These are phyloP conservation scores for Orthosia cruda DNA, from an alignment of 2,888 invertebrate species.

Conservation along the genomic window DNA sequence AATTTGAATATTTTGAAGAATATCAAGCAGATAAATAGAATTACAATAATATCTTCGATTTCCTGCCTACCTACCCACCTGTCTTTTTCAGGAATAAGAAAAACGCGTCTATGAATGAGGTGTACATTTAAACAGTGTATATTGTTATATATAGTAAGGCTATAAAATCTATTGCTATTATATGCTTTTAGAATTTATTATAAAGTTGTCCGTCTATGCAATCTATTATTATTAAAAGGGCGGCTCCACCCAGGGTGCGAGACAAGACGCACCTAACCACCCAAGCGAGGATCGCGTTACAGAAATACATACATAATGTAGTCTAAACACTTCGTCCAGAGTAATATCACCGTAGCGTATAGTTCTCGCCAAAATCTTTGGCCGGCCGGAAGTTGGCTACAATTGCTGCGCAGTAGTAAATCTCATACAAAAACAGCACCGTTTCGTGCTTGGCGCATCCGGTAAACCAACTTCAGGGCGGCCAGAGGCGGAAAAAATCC, in stretches of 20 bases:
- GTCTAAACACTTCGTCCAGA: not conserved
- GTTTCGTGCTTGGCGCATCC: no score
- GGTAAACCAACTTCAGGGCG: no score
- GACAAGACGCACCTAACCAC: not conserved
- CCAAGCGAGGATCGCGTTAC: not conserved
- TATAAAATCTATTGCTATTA: slow-evolving; percentile 45
- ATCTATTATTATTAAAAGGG: slow-evolving; percentile 9
- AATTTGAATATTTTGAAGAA: slow-evolving; percentile 11
- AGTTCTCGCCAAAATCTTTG: no score
- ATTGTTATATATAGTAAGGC: slow-evolving; percentile 23
- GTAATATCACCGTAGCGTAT: slow-evolving; percentile 1
- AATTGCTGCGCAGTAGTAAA: no score
- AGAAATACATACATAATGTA: not conserved
- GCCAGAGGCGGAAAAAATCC: no score
- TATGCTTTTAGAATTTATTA: slow-evolving; percentile 13
- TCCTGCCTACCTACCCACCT: slow-evolving; percentile 4
- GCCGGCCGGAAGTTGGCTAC: no score
- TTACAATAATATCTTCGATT: slow-evolving; percentile 45
- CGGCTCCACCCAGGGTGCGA: slow-evolving; percentile 8
- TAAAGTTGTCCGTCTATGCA: slow-evolving; percentile 22
- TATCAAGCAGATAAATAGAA: slow-evolving; percentile 27
- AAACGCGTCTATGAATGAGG: slow-evolving; percentile 11
- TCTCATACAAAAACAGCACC: no score
- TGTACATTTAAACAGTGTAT: slow-evolving; percentile 19
- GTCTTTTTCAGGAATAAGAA: slow-evolving; percentile 14